phyloP scores from a whole-genome alignment of 2,797 vertebrate genomes.

The Takifugu ocellatus region DNA sequence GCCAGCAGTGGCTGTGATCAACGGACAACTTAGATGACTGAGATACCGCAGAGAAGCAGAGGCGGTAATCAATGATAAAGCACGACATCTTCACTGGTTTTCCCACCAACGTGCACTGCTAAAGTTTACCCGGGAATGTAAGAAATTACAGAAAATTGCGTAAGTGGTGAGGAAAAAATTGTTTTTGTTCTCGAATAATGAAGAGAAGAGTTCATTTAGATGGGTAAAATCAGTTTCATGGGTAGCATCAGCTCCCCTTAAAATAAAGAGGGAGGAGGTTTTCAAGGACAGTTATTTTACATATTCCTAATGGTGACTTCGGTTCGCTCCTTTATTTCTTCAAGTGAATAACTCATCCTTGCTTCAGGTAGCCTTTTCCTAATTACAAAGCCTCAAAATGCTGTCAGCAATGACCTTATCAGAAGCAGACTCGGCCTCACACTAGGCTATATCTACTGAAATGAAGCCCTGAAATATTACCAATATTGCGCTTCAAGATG shows the following conservation, averaged over 20 bases:
- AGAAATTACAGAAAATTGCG: too few species aligned
- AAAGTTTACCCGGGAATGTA: too few species aligned
- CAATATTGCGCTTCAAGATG: slow-evolving; percentile 10
- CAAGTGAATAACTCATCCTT: background rate
- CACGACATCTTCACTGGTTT: too few species aligned
- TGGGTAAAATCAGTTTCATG: too few species aligned
- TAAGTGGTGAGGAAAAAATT: too few species aligned
- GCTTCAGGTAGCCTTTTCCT: slow-evolving; percentile 41
- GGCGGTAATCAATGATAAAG: too few species aligned
- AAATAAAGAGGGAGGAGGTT: background rate
- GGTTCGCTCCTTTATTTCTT: slow-evolving; percentile 3
- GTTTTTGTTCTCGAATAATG: too few species aligned
- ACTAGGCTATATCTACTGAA: slow-evolving; percentile 24
- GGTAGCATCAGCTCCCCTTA: background rate
- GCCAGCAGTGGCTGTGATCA: too few species aligned
- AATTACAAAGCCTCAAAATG: slow-evolving; percentile 62
- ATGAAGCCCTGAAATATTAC: slow-evolving; percentile 27
- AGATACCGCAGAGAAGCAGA: too few species aligned
- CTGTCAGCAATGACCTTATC: slow-evolving; percentile 73
- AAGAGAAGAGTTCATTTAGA: too few species aligned
- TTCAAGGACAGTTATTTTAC: background rate
- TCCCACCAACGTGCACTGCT: too few species aligned
- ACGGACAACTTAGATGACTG: too few species aligned
- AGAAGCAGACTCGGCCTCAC: slow-evolving; percentile 40
- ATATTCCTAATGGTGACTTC: background rate